Evolutionary conservation across 2,113 vertebrate species (phyloP).

Genomic region (Hemiscyllium ocellatum): DNA sequence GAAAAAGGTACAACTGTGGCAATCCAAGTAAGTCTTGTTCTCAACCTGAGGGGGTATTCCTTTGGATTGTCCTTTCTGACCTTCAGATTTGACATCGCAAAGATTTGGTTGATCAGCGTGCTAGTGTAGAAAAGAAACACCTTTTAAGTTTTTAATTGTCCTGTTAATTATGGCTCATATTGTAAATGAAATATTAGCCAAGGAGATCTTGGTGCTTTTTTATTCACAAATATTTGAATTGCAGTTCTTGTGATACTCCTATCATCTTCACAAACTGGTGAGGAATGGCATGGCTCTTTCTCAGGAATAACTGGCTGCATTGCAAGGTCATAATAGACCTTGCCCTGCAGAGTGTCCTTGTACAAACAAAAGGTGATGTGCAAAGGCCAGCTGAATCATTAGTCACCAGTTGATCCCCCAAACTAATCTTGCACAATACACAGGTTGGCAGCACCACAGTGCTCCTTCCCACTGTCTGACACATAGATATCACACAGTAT

Average conservation of each 20-base stretch:
- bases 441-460: not conserved
- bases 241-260: not conserved
- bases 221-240: not conserved
- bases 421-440: not conserved
- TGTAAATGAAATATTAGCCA: not conserved
- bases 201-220: not conserved
- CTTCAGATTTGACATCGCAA: not conserved
- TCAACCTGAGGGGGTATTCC: not conserved
- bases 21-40: not conserved
- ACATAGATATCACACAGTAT: not conserved
- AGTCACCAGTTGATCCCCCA: too few species aligned
- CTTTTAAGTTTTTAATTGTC: not conserved
- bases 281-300: not conserved
- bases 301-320: not conserved
- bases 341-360: not conserved
- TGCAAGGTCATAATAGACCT: not conserved
- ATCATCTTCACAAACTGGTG: not conserved
- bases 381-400: not conserved
- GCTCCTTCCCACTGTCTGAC: not conserved
- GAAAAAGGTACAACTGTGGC: not conserved
- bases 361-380: not conserved
- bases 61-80: not conserved
- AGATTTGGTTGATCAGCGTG: not conserved
- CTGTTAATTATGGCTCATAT: not conserved
- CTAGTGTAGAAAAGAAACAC: not conserved